These are phyloP conservation scores for Drosophila willistoni DNA, from an alignment of 1,140 invertebrate species.

Conservation along the genomic window DNA sequence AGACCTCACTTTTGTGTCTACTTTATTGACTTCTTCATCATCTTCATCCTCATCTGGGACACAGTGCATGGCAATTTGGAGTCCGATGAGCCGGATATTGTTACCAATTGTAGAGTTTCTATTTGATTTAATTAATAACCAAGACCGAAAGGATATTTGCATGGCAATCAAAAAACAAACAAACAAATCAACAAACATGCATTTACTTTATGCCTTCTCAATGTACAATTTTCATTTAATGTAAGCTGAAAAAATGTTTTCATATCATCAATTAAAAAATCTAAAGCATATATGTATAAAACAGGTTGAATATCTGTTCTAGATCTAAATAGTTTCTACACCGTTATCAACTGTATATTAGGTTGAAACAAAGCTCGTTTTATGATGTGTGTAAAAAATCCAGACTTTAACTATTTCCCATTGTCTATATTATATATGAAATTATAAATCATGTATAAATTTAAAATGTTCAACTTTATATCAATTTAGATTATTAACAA, in stretches of 20 bases:
- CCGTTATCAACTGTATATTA: no score
- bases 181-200: slow-evolving; percentile 3
- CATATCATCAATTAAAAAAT: background rate
- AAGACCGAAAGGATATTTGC: slow-evolving; percentile 26
- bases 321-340: no score
- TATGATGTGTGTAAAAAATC: no score
- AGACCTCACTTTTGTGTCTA: slow-evolving; percentile 13
- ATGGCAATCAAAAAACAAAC: slow-evolving; percentile 16
- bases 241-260: background rate
- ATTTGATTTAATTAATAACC: slow-evolving; percentile 29
- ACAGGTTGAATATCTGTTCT: no score
- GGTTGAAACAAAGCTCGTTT: no score
- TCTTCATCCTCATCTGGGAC: background rate
- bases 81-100: slow-evolving; percentile 64
- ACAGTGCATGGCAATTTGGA: slow-evolving; percentile 49
- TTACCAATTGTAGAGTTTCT: slow-evolving; percentile 25
- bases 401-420: no score
- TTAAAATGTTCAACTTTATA: no score
- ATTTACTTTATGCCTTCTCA: background rate
- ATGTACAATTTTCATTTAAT: background rate
- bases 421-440: no score
- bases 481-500: no score
- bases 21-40: slow-evolving; percentile 15
- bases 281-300: no score
- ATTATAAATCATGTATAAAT: no score